These are phyloP conservation scores for Callithrix jacchus DNA, from an alignment of 2,113 vertebrate species.

Conservation along the genomic window DNA sequence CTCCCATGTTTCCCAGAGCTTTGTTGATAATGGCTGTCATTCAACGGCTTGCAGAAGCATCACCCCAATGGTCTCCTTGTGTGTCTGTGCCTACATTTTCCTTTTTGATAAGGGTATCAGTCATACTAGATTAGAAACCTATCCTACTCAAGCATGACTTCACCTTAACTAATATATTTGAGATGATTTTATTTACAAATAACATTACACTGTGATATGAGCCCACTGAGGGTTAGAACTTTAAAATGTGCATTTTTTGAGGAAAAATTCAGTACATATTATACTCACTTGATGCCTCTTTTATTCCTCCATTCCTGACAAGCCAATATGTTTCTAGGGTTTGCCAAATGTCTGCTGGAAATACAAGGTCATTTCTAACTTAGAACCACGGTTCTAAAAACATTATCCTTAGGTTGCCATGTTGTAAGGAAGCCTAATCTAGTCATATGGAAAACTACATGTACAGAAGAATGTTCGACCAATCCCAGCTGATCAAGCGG, in stretches of 20 bases:
- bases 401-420: neutral
- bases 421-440: neutral
- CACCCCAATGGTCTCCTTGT: neutral
- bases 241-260: neutral
- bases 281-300: neutral
- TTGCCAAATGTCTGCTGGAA: neutral
- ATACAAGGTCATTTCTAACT: neutral
- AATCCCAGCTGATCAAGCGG: fast-evolving
- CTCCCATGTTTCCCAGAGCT: neutral
- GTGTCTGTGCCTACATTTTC: neutral
- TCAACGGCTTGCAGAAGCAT: neutral
- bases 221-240: neutral
- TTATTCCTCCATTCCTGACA: neutral
- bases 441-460: neutral
- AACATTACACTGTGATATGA: neutral
- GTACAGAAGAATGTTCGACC: neutral
- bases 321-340: neutral
- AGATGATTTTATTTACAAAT: neutral
- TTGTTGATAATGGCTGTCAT: neutral
- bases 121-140: neutral
- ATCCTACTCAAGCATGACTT: neutral
- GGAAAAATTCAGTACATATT: neutral
- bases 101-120: neutral
- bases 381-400: neutral
- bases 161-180: neutral